Evolutionary conservation across 2,797 vertebrate species (phyloP).

Genomic region (Arnoldichthys spilopterus): DNA sequence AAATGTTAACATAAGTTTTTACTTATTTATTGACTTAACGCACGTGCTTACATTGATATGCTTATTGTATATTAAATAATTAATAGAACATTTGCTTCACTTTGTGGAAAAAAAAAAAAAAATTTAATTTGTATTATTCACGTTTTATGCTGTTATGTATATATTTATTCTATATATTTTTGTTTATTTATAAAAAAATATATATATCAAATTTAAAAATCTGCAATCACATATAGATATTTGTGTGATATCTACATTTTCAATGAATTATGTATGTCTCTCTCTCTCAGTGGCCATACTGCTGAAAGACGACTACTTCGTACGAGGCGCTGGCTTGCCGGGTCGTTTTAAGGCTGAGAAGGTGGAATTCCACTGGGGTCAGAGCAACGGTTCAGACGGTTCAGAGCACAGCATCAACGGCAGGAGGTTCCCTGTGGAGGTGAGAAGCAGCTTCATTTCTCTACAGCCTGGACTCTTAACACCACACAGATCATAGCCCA

Average conservation of each 20-base stretch:
- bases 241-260: background rate
- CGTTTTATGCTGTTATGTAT: too few species aligned
- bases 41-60: too few species aligned
- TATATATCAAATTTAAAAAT: too few species aligned
- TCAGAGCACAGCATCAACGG: slow-evolving; percentile 95
- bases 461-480: background rate
- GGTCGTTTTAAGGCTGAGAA: slow-evolving; percentile 96
- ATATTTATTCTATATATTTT: too few species aligned
- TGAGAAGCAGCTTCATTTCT: slow-evolving; percentile 64
- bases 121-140: too few species aligned
- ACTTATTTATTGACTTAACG: too few species aligned
- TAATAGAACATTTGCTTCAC: too few species aligned
- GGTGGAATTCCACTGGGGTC: slow-evolving; percentile 98
- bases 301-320: slow-evolving; percentile 94
- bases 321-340: slow-evolving; percentile 90
- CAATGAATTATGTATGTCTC: background rate
- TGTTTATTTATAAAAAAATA: too few species aligned
- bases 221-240: too few species aligned
- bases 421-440: slow-evolving; percentile 92
- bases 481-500: background rate
- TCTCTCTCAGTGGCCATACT: slow-evolving; percentile 89
- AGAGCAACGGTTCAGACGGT: slow-evolving; percentile 91
- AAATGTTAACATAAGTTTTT: too few species aligned
- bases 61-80: too few species aligned
- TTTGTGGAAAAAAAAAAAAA: too few species aligned